Evolutionary conservation across 2,113 vertebrate genomes (phyloP).

Genomic region (Strix aluco): DNA sequence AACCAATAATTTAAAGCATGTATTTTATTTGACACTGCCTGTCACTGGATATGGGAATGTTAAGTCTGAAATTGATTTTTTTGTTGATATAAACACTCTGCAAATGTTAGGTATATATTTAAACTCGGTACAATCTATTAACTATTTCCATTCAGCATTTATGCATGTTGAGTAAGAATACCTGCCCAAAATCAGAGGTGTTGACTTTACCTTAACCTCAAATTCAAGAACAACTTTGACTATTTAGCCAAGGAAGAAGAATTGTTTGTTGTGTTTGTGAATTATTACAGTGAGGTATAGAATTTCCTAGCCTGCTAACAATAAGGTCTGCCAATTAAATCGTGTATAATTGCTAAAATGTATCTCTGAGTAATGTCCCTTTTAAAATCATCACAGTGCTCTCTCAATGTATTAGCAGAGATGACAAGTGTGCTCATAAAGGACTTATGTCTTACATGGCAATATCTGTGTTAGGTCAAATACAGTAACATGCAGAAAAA

Average conservation of each 20-base stretch:
- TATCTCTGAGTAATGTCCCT: neutral
- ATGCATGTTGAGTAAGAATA: neutral
- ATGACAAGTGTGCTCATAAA: slow-evolving; percentile 54
- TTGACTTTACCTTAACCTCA: neutral
- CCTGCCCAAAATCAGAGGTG: neutral
- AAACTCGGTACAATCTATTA: neutral
- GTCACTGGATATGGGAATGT: neutral
- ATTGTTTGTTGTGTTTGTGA: neutral
- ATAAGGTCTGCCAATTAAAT: neutral
- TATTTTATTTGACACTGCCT: neutral
- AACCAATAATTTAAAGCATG: neutral
- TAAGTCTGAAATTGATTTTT: neutral
- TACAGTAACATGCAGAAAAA: slow-evolving; percentile 1
- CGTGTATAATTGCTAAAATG: neutral
- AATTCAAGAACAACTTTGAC: neutral
- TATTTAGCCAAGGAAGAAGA: neutral
- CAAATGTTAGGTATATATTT: neutral
- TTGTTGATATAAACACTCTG: neutral
- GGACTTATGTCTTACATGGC: slow-evolving; percentile 10
- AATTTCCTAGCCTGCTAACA: neutral
- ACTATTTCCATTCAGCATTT: neutral
- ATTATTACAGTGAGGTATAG: neutral
- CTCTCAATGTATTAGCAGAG: neutral
- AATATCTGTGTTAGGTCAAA: slow-evolving; percentile 58
- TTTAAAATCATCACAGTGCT: slow-evolving; percentile 18